These are phyloP conservation scores for Drosophila prolongata DNA, from an alignment of 2,888 invertebrate genomes.

Conservation along the genomic window DNA sequence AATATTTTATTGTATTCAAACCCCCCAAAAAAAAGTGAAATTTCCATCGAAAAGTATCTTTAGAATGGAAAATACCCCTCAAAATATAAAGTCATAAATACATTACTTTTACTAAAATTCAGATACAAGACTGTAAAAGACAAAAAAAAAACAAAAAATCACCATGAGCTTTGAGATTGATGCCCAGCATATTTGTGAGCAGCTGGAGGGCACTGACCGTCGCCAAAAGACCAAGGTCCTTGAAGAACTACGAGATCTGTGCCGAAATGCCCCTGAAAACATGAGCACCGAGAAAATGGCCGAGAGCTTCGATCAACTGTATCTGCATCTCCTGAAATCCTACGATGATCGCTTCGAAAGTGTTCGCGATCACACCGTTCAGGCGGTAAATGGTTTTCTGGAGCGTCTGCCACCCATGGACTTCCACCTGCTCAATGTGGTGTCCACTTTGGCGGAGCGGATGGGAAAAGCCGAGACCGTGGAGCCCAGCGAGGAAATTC, in stretches of 20 bases:
- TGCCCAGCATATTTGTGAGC: conserved; percentile 56
- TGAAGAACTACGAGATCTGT: conserved; percentile 45
- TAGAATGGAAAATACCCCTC: no score
- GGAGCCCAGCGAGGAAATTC: conserved; percentile 91
- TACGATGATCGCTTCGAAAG: conserved; percentile 83
- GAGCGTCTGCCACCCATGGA: conserved; percentile 87
- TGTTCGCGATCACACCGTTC: conserved; percentile 77
- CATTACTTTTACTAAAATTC: no score
- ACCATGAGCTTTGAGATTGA: conserved; percentile 54
- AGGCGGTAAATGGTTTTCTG: conserved; percentile 75
- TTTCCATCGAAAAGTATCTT: background rate
- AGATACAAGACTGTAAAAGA: no score
- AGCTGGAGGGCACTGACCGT: conserved; percentile 61
- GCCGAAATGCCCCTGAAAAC: conserved; percentile 12
- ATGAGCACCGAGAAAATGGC: conserved; percentile 43
- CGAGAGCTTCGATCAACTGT: conserved; percentile 77
- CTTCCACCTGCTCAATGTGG: conserved; percentile 90
- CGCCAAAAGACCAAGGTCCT: conserved; percentile 58
- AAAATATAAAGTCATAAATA: no score
- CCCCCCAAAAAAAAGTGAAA: no score
- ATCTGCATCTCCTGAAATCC: conserved; percentile 83
- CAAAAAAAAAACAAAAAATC: no score
- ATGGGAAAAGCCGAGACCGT: conserved; percentile 91
- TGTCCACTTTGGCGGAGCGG: conserved; percentile 91
- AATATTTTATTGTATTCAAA: no score